Evolutionary conservation across 2,113 vertebrate species (phyloP), one percentile per base, ranked within the genome.

Genomic region (Amblyornis subalaris): DNA sequence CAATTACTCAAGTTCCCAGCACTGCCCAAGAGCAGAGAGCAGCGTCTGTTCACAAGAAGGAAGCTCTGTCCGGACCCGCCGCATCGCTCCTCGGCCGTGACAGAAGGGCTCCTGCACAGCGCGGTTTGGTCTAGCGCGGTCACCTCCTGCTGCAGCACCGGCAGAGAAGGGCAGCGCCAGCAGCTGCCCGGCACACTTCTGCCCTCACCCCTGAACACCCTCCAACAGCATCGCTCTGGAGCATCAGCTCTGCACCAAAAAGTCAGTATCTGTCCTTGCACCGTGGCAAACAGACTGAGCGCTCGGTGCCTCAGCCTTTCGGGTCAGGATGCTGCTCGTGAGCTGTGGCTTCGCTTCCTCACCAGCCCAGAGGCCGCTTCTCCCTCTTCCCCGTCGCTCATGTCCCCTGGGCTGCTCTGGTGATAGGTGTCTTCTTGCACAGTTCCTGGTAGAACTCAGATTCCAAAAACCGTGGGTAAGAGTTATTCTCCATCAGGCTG

Each of bases 401-500:
- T 77, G 97, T 98, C 3, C 83, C 89, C 53, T 96, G 98, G 75
- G 96, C 85, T 44, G 95, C 92, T 14, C 91, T 85, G 74, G 92
- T 88, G 45, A 97, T 75, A 31, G 96, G 96, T 0, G 97, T 73
- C 84, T 97, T 97, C 95, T 97, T 98, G 93, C 98, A 98, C 84
- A 98, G 90, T 29, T 98, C 97, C 90, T 98, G 97, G 82, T 98
- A 98, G 95, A 98, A 98, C 31, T 98, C 76, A 0, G 99, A 99
- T 54, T 98, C 98, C 93, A 99, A 96, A 96, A 99, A 99, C 4
- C 99, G 97, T 2, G 98, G 99, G 69, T 99, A 99, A 31, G 99
- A 98, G 88, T 99, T 99, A 86, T 99, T 99, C 67, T 99, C 98
- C 99, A 99, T 99, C 70, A 99, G 77, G 73, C 95, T 98, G 96